Evolutionary conservation across 2,113 vertebrate species (phyloP), one percentile per base, ranked within the genome.

Genomic region (Hemichromis elongatus): DNA sequence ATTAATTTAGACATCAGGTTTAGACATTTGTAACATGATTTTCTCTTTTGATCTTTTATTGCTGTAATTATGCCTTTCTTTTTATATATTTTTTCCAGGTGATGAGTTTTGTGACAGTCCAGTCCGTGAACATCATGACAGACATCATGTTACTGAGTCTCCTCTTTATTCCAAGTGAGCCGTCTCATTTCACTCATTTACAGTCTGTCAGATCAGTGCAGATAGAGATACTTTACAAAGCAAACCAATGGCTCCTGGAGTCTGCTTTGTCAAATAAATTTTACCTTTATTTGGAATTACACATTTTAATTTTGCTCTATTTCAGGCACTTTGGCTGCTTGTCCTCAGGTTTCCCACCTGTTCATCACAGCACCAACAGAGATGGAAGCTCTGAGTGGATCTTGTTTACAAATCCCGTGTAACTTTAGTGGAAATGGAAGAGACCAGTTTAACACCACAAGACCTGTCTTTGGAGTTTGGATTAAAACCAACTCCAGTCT

Each of bases 381-480:
- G 54, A 56, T 56, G 54, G 54, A 56, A 56, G 21, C 53, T 55
- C 53, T 55, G 53, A 54, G n/a, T 54, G n/a, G n/a, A 24, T 54
- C 52, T 1, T 54, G 53, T 54, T 24, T 54, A 24, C 53, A 54
- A 54, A 54, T 54, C 53, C 53, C n/a, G 12, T 54, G 53, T 54
- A 54, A 54, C n/a, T 54, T 54, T 24, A 54, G 53, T 54, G n/a
- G 2, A 6, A 11, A 0, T 53, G 9, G 52, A 53, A 1, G 9
- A 53, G 50, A 2, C 10, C 10, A 10, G 9, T 2, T 54, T 54
- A 3, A 54, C 5, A 54, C 5, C 1, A 21, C 0, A 54, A 21
- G 53, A 54, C 0, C n/a, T 12, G 10, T 54, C 0, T 24, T 21
- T 54, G 52, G n/a, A 21, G 52, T 11, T 3, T 53, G 52, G 52